phyloP scores from a whole-genome alignment of 1,140 invertebrate species.

The Drosophila sechellia region DNA sequence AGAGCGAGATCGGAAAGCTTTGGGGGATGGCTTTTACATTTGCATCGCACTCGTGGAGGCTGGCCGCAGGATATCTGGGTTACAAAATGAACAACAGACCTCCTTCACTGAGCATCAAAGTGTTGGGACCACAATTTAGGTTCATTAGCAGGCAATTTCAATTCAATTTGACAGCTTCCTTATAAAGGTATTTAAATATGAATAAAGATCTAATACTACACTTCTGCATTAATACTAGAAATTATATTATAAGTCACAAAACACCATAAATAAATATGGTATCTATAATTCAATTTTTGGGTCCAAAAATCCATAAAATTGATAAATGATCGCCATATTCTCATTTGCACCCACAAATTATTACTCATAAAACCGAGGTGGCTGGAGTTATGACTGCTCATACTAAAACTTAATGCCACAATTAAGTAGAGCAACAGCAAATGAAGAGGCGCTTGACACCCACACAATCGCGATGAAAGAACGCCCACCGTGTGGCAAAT shows the following conservation, averaged over 20 bases:
- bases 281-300: background rate
- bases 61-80: slow-evolving; percentile 1
- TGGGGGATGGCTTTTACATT: slow-evolving; percentile 16
- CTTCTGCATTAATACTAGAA: too few relatives aligned
- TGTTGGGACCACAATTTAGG: too few relatives aligned
- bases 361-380: slow-evolving; percentile 29
- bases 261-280: too few relatives aligned
- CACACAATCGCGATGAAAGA: slow-evolving; percentile 7
- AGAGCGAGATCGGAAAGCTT: slow-evolving; percentile 1
- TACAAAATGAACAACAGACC: slow-evolving; percentile 7
- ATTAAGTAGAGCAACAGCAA: slow-evolving; percentile 37
- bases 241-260: too few relatives aligned
- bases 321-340: slow-evolving; percentile 20
- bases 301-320: slow-evolving; percentile 4
- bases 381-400: slow-evolving; percentile 41
- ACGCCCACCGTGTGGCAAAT: slow-evolving; percentile 19
- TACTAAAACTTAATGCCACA: slow-evolving; percentile 53
- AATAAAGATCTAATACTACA: background rate
- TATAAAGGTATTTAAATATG: background rate
- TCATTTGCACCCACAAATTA: slow-evolving; percentile 34
- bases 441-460: slow-evolving; percentile 7
- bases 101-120: background rate
- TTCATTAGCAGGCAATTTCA: background rate
- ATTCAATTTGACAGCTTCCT: background rate
- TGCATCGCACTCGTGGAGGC: slow-evolving; percentile 11